These are phyloP conservation scores for Chrysolina oricalcia DNA, from an alignment of 2,888 invertebrate genomes.

Conservation along the genomic window DNA sequence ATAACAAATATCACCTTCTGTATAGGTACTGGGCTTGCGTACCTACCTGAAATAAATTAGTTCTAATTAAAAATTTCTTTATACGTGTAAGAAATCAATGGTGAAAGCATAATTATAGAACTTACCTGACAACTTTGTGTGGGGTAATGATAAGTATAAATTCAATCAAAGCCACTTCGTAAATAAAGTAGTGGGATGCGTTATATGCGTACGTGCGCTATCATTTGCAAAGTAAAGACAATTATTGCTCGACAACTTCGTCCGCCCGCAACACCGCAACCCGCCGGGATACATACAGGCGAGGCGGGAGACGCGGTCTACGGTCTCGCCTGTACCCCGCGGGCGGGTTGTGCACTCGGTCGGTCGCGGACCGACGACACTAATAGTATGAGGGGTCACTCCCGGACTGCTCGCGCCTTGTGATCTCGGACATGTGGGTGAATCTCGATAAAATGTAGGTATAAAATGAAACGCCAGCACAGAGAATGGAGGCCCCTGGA, in stretches of 20 bases:
- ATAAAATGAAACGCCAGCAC: not conserved
- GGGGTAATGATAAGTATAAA: not conserved
- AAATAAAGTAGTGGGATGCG: not conserved
- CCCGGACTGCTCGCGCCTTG: not conserved
- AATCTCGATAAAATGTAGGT: not conserved
- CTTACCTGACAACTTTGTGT: not conserved
- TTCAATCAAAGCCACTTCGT: not conserved
- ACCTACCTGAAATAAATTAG: not conserved
- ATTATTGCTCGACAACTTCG: not conserved
- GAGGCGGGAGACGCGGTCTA: not conserved
- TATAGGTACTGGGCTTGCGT: not conserved
- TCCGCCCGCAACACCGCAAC: too few relatives aligned
- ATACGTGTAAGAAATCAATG: not conserved
- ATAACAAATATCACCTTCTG: not conserved
- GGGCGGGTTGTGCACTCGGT: not conserved
- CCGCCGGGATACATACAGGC: not conserved
- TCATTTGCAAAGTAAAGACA: not conserved
- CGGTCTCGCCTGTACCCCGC: not conserved
- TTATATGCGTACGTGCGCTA: constrained; percentile 1
- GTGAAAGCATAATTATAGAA: not conserved
- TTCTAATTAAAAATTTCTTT: not conserved
- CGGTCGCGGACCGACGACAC: not conserved
- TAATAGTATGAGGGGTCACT: not conserved
- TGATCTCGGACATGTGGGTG: not conserved
- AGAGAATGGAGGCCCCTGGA: not conserved